phyloP scores from a whole-genome alignment of 2,797 vertebrate genomes.

The Gymnothorax reevesii region DNA sequence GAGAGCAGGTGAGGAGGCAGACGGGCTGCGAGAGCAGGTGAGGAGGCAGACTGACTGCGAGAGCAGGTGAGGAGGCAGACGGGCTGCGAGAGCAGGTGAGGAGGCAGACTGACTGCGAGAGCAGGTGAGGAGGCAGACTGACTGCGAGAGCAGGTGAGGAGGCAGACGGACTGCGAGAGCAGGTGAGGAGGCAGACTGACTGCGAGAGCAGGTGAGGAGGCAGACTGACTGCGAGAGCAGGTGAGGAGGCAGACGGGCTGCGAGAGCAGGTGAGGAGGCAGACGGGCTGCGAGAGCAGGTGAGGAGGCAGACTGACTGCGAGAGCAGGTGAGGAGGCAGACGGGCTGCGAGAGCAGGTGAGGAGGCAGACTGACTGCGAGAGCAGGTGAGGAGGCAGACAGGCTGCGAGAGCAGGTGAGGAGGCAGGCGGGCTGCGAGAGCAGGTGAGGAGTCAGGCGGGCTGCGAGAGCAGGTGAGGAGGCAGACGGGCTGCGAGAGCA shows the following conservation, averaged over 20 bases:
- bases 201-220: neutral
- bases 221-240: neutral
- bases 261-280: too few relatives aligned
- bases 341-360: neutral
- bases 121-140: too few relatives aligned
- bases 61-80: constrained; percentile 73
- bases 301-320: constrained; percentile 15
- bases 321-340: too few relatives aligned
- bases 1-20: too few relatives aligned
- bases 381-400: constrained; percentile 89
- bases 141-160: too few relatives aligned
- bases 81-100: neutral
- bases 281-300: constrained; percentile 86
- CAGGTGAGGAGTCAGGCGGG: neutral
- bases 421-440: neutral
- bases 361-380: too few relatives aligned
- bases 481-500: constrained; percentile 83
- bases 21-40: too few relatives aligned
- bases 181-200: constrained; percentile 66
- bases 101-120: neutral
- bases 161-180: constrained; percentile 81
- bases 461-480: constrained; percentile 67
- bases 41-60: constrained; percentile 84
- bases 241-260: too few relatives aligned
- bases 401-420: constrained; percentile 82